Base-by-base conservation (phyloP, 2,113 vertebrate species). In the Apus apus region DNA sequence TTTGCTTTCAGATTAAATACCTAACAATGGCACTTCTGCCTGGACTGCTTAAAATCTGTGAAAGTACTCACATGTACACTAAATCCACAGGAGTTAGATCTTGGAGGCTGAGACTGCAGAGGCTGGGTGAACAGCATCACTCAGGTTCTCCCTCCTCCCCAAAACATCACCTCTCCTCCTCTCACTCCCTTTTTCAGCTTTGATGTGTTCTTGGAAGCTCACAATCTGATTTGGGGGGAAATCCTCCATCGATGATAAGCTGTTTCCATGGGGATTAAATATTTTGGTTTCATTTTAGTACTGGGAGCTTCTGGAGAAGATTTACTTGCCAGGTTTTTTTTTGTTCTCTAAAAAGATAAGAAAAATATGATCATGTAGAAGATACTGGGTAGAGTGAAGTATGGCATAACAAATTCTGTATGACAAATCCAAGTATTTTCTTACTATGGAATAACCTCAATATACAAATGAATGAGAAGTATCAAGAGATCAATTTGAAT, bases 241-340 rank as follows among this genome's bases (percentile, higher is more conserved):
- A 86, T 86, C 60, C 38, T 91, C 71, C 43, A 40, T 64, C 43
- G 18, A 7, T 62, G 79, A 90, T 86, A 81, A 94, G 11, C 38
- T 86, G 65, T 90, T 95, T 95, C 90, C 72, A 95, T 60, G 48
- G 82, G 25, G 65, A 94, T 95, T 88, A 93, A 81, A 75, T 86
- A 90, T 90, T 95, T 93, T 13, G 36, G 40, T 80, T 93, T 95
- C 13, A 54, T 65, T 94, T 89, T 81, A 86, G 15, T 67, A 34
- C 30, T 78, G 40, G 45, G 38, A 90, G 21, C 11, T 89, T 92
- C 65, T 64, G 8, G 43, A 84, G 65, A 77, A 87, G 43, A 88
- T 61, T 87, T 74, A 29, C n/a, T 80, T 66, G 38, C 51, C 60
- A 56, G 16, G 21, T 80, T 94, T 89, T 71, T 57, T 46, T 57